These are phyloP conservation scores for Microchrysa polita DNA, from an alignment of 2,888 invertebrate species.

Conservation along the genomic window DNA sequence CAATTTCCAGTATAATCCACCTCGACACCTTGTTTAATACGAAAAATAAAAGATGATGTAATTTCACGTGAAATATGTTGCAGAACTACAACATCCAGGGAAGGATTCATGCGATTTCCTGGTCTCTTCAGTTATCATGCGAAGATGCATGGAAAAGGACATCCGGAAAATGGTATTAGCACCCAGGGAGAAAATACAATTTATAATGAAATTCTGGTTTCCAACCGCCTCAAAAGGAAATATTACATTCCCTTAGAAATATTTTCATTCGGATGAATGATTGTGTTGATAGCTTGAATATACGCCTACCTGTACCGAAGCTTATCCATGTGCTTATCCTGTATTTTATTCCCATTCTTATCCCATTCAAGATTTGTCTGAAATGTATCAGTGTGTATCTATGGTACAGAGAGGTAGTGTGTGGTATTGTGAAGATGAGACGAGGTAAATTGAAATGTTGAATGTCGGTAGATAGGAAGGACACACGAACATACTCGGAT, in stretches of 20 bases:
- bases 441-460: too few species aligned
- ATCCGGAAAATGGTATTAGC: conserved; percentile 21
- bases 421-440: too few species aligned
- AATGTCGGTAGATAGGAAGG: too few species aligned
- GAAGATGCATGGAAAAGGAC: conserved; percentile 12
- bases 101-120: background rate
- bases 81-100: too few species aligned
- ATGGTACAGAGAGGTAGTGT: too few species aligned
- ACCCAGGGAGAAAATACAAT: conserved; percentile 20
- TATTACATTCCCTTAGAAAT: conserved; percentile 36
- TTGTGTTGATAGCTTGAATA: background rate
- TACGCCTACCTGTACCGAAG: background rate
- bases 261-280: conserved; percentile 32
- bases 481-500: too few species aligned
- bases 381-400: background rate
- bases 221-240: conserved; percentile 29
- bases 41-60: background rate
- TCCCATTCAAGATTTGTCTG: background rate
- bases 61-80: background rate
- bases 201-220: conserved; percentile 42
- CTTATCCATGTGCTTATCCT: conserved; percentile 1
- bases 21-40: background rate
- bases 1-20: background rate
- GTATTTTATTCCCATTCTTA: background rate
- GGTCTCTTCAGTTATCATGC: background rate